A percentile compares a stretch with the other conserved stretches of the same genome.
Evolutionary conservation across 2,113 vertebrate genomes (phyloP).

Genomic region (Ondatra zibethicus): DNA sequence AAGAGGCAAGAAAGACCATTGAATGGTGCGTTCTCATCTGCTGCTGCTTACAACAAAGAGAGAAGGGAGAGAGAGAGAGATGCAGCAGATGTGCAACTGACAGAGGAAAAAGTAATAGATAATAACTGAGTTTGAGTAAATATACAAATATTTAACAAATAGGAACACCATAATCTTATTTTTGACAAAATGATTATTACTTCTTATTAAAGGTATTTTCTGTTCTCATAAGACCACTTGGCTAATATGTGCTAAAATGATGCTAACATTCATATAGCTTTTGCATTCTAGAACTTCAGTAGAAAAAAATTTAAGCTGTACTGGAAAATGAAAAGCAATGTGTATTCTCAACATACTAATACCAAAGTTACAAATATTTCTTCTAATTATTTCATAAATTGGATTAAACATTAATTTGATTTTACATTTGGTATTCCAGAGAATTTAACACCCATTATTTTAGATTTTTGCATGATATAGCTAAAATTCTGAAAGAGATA

Average conservation of each 20-base stretch:
- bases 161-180: background rate
- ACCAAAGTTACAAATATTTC: background rate
- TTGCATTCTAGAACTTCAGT: background rate
- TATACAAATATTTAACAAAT: background rate
- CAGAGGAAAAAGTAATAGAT: background rate
- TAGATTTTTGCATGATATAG: background rate
- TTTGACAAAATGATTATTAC: background rate
- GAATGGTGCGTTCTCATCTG: background rate
- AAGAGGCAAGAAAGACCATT: background rate
- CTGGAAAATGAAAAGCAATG: background rate
- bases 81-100: background rate
- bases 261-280: background rate
- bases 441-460: background rate
- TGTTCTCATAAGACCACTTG: background rate
- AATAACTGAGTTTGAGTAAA: background rate
- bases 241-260: background rate
- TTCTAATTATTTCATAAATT: background rate
- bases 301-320: background rate
- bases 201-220: constrained; percentile 14
- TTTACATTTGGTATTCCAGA: background rate
- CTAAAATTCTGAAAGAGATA: background rate
- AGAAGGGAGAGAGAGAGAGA: background rate
- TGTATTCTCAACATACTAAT: background rate
- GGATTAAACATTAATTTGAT: background rate
- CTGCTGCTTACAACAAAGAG: background rate